A percentile compares a stretch with the other conserved stretches of the same genome.
These are phyloP conservation scores for Apodemus sylvaticus DNA, from an alignment of 2,113 vertebrate species.

Conservation along the genomic window DNA sequence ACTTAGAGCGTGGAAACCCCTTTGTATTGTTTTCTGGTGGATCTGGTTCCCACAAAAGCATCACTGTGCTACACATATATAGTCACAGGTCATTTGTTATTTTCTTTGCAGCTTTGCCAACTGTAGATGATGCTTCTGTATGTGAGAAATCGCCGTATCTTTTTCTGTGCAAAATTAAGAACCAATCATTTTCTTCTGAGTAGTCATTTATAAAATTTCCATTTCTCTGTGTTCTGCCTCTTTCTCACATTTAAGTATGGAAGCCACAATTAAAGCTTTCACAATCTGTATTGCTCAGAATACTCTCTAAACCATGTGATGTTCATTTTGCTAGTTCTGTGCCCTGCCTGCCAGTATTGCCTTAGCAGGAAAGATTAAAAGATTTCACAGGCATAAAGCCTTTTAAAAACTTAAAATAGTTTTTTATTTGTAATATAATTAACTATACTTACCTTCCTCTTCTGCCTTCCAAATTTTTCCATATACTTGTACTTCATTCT, in stretches of 20 bases:
- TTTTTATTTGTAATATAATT: neutral
- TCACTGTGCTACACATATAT: too few relatives aligned
- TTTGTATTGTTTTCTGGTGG: neutral
- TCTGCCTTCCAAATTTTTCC: neutral
- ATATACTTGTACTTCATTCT: too few relatives aligned
- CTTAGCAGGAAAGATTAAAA: neutral
- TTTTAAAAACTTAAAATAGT: neutral
- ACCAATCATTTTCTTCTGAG: constrained; percentile 3
- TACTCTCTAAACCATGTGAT: neutral
- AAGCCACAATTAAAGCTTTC: constrained; percentile 28
- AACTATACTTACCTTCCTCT: neutral
- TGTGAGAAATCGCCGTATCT: neutral
- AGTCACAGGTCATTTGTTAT: neutral
- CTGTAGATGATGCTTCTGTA: neutral
- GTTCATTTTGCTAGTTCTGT: neutral
- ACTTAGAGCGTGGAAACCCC: neutral
- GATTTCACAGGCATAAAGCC: neutral
- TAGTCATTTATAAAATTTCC: constrained; percentile 6
- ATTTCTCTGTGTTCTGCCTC: neutral
- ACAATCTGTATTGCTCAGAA: constrained; percentile 20
- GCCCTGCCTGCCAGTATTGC: neutral
- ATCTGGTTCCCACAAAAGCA: neutral
- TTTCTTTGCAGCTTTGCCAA: neutral
- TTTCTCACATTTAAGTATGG: constrained; percentile 18
- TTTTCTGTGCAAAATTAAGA: neutral